phyloP scores from a whole-genome alignment of 2,113 vertebrate species.

The Cyanocitta stelleri region DNA sequence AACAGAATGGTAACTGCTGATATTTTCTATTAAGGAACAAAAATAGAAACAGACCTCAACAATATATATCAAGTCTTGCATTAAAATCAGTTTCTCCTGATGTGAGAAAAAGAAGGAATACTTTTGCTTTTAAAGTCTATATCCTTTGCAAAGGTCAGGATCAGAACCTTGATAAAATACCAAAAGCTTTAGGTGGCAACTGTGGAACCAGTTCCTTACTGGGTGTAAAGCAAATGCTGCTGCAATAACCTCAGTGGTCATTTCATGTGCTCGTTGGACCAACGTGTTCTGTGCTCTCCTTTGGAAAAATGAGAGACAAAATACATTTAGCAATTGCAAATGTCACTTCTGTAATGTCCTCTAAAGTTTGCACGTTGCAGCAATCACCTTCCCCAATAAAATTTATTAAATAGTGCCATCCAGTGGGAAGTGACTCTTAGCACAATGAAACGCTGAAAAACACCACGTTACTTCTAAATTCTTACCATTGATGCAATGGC shows the following conservation, averaged over 20 bases:
- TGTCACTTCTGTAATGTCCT: not conserved
- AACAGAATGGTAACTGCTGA: not conserved
- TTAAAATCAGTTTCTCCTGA: not conserved
- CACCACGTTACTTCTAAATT: rapidly evolving
- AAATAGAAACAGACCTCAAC: not conserved
- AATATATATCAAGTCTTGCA: not conserved
- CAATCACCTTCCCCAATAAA: not conserved
- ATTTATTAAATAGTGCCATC: conserved; percentile 66
- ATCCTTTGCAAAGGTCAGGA: not conserved
- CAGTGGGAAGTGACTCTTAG: conserved; percentile 35
- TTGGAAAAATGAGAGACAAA: not conserved
- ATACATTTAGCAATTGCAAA: not conserved
- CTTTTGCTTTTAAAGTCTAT: not conserved
- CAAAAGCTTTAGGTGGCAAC: not conserved
- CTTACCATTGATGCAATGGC: not conserved
- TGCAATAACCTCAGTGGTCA: not conserved
- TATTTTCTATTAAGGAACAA: not conserved
- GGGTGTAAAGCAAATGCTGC: not conserved
- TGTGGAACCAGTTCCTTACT: not conserved
- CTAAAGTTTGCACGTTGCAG: not conserved
- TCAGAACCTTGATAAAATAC: not conserved
- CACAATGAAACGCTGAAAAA: not conserved
- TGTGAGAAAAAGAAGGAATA: not conserved
- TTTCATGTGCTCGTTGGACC: not conserved
- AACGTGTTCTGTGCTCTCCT: not conserved